These are phyloP conservation scores for Setophaga petechia DNA, from an alignment of 2,113 vertebrate genomes.

Conservation along the genomic window DNA sequence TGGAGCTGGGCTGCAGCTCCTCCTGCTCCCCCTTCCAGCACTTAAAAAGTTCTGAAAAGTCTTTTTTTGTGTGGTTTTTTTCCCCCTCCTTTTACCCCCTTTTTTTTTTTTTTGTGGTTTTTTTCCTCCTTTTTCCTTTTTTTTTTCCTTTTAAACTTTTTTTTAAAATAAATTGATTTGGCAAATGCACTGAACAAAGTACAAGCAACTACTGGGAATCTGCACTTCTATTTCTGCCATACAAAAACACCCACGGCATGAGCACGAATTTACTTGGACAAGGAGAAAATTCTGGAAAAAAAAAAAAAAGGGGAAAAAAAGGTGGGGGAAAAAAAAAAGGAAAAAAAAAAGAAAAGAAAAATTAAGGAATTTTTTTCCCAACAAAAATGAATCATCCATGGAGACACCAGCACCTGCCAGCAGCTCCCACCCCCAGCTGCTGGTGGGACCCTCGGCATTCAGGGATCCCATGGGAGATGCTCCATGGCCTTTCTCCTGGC, in stretches of 20 bases:
- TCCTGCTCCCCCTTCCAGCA: background rate
- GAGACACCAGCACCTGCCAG: background rate
- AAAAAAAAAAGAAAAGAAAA: background rate
- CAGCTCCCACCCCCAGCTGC: background rate
- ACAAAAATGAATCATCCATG: background rate
- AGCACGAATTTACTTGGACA: background rate
- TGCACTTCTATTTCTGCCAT: background rate
- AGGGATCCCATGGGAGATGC: background rate
- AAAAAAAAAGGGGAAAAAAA: background rate
- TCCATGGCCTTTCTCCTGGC: background rate
- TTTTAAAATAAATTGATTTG: background rate
- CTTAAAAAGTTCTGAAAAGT: background rate
- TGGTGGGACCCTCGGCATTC: background rate
- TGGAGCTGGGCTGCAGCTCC: background rate
- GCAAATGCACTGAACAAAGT: background rate
- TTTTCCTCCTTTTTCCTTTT: fast-evolving
- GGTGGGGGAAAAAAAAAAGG: too few species aligned
- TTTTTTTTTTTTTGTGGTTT: background rate
- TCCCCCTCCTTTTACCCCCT: fast-evolving
- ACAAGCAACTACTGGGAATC: background rate
- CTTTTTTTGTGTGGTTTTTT: background rate
- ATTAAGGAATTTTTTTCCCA: background rate
- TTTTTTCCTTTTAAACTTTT: background rate
- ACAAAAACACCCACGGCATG: conserved; percentile 11
- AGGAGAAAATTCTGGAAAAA: background rate